Evolutionary conservation across 2,888 invertebrate species (phyloP), one percentile per base, ranked within the genome.

Genomic region (Myopa tessellatipennis): DNA sequence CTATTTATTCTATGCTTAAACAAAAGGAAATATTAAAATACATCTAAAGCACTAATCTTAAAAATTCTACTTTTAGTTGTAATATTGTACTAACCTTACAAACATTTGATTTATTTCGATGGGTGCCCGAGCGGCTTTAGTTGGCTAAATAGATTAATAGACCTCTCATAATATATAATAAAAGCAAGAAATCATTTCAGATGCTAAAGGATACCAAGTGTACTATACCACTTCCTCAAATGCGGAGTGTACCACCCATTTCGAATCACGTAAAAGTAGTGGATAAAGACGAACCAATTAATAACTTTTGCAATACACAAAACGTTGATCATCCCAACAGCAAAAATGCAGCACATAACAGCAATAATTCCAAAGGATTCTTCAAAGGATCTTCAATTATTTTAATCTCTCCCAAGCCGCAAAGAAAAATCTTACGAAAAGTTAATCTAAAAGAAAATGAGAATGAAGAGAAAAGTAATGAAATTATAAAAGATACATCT

Each of bases 121-220:
- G 26, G 26, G 26, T 26, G 26, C 26, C 26, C 26, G 26, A 26
- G 26, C 1, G 2, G 26, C 26, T 26, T 26, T 26, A 26, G 26
- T 26, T 26, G 26, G 2, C 26, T 26, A 26, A 26, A 26, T 26
- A 26, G 26, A 26, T 26, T 26, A 26, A 26, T 26, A 1, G 26
- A 26, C 26, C 26, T 26, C 26, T 26, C 26, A 26, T 26, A 26
- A 26, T 26, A 26, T 45, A 45, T 45, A 45, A 45, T 45, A 40
- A 38, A 60, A n/a, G 1, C 45, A n/a, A 55, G 38, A 2, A 16
- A 36, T 55, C 18, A 38, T 74, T 79, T 76, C 72, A 88, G 88
- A 80, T 86, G 73, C 68, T 88, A 0, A 89, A 88, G 78, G 82
- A 84, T 38, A 86, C 85, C 0, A 85, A 83, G 73, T 88, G 88